Percentiles rank a stretch among this genome's conserved stretches.
Evolutionary conservation across 2,888 invertebrate species (phyloP).

Genomic region (Ophonus ardosiacus): DNA sequence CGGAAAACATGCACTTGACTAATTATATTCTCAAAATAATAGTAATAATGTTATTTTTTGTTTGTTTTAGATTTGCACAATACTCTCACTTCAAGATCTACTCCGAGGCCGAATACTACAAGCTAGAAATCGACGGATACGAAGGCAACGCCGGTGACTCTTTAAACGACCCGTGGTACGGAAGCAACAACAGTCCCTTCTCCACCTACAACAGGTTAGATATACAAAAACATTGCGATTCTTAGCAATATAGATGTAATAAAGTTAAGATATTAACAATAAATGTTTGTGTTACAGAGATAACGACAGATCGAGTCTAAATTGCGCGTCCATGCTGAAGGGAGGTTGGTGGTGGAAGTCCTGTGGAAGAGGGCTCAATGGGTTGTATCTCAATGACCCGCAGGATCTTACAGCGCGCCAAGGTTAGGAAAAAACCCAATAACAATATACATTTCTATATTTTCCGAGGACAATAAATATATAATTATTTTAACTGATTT

Average conservation of each 20-base stretch:
- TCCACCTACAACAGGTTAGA: constrained; percentile 91
- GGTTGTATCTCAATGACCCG: constrained; percentile 92
- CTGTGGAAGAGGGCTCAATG: constrained; percentile 93
- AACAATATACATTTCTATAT: too few species aligned
- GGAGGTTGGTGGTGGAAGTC: constrained; percentile 98
- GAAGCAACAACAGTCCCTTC: constrained; percentile 95
- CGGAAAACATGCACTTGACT: too few species aligned
- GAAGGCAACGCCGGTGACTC: constrained; percentile 95
- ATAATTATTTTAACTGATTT: too few species aligned
- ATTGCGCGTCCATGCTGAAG: constrained; percentile 95
- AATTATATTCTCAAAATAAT: too few species aligned
- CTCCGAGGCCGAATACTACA: constrained; percentile 94
- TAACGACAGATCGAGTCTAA: constrained; percentile 92
- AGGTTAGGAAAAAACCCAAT: constrained; percentile 78
- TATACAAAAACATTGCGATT: constrained; percentile 61
- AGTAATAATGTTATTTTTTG: not conserved
- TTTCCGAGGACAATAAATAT: too few species aligned
- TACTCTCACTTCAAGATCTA: constrained; percentile 95
- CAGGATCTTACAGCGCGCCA: constrained; percentile 93
- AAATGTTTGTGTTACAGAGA: constrained; percentile 79
- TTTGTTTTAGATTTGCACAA: constrained; percentile 85
- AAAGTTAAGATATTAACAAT: not conserved
- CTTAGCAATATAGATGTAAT: not conserved
- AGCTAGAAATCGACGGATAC: constrained; percentile 93
- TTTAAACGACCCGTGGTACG: constrained; percentile 95